A percentile compares a stretch with the other conserved stretches of the same genome.
phyloP scores from a whole-genome alignment of 2,113 vertebrate genomes.

The Sprattus sprattus region DNA sequence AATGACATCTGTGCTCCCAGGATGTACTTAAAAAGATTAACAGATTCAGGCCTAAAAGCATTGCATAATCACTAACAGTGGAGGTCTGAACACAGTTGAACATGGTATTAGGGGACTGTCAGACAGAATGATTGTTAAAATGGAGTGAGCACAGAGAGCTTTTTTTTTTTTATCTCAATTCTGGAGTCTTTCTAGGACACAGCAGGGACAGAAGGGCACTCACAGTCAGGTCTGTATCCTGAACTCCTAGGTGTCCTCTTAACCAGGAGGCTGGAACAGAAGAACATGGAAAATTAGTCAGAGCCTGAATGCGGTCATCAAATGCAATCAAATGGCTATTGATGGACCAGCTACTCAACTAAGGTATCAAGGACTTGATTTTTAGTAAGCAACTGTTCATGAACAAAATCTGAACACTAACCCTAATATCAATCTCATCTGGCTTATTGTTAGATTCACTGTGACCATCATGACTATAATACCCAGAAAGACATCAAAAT shows the following conservation, averaged over 20 bases:
- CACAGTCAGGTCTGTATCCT: constrained; percentile 79
- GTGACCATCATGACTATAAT: neutral
- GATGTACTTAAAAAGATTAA: constrained; percentile 67
- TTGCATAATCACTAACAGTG: constrained; percentile 59
- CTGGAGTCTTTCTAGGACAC: neutral
- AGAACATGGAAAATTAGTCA: constrained; percentile 33
- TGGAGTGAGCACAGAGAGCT: constrained; percentile 16
- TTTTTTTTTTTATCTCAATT: neutral
- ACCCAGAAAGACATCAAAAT: neutral
- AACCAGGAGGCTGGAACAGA: constrained; percentile 68
- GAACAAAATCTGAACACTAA: neutral
- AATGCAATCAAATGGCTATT: neutral
- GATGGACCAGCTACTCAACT: neutral
- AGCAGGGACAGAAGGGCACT: constrained; percentile 51
- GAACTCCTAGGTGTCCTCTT: constrained; percentile 77
- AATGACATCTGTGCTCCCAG: constrained; percentile 53
- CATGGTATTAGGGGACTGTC: neutral
- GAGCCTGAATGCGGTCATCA: neutral
- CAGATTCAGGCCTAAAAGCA: constrained; percentile 64
- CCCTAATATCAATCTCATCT: neutral
- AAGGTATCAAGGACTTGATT: neutral
- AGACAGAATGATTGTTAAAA: constrained; percentile 35
- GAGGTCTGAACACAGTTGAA: neutral
- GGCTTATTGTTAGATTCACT: neutral
- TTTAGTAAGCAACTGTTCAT: neutral